These are phyloP conservation scores for Oxycera nigricornis DNA, from an alignment of 2,888 invertebrate species.

Conservation along the genomic window DNA sequence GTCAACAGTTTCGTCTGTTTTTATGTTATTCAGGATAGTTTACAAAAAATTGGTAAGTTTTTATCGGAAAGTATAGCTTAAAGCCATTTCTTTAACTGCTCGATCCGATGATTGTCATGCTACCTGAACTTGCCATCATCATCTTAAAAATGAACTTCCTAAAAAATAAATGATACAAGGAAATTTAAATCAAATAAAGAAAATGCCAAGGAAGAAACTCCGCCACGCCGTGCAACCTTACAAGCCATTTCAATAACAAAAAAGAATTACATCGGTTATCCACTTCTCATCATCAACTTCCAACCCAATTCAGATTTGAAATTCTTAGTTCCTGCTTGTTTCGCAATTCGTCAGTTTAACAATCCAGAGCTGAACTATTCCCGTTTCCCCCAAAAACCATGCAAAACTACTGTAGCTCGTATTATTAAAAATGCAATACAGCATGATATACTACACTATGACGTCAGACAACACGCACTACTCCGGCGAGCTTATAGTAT, in stretches of 20 bases:
- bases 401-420: constrained; percentile 22
- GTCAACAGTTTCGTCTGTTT: too few relatives aligned
- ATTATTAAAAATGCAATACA: constrained; percentile 39
- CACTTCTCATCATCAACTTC: background rate
- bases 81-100: too few relatives aligned
- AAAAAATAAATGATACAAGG: too few relatives aligned
- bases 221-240: background rate
- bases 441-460: constrained; percentile 25
- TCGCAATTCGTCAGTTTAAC: constrained; percentile 18
- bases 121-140: too few relatives aligned
- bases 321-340: constrained; percentile 19
- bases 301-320: background rate
- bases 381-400: constrained; percentile 6
- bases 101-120: too few relatives aligned
- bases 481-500: constrained; percentile 22
- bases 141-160: too few relatives aligned
- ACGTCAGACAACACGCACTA: constrained; percentile 35
- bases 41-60: too few relatives aligned
- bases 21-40: too few relatives aligned
- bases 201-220: too few relatives aligned
- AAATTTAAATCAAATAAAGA: too few relatives aligned
- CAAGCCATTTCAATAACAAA: background rate
- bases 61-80: too few relatives aligned
- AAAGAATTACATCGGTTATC: background rate
- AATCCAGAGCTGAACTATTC: constrained; percentile 7